Evolutionary conservation across 1,140 invertebrate species (phyloP).

Genomic region (Microplitis demolitor): DNA sequence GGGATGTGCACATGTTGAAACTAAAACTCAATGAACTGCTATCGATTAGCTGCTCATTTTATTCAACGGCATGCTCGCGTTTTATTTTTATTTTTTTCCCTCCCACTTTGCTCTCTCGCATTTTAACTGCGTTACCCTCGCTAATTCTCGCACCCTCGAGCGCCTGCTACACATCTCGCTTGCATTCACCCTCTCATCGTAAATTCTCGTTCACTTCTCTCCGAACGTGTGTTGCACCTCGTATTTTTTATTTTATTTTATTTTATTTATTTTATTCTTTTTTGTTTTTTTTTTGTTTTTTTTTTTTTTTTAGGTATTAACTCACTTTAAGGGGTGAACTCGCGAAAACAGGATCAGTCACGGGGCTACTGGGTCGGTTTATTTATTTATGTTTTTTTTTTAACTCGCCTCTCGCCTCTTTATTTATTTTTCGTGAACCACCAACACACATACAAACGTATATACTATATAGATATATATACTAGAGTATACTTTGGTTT

Average conservation of each 20-base stretch:
- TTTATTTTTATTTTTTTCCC: conserved; percentile 10
- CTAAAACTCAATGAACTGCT: conserved; percentile 57
- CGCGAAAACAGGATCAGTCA: background rate
- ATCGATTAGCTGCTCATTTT: conserved; percentile 57
- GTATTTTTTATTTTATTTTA: background rate
- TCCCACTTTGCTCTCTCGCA: conserved; percentile 12
- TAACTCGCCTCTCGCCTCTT: no score
- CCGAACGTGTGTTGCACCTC: background rate
- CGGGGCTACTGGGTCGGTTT: conserved; percentile 4
- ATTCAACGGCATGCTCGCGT: conserved; percentile 34
- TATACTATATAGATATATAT: no score
- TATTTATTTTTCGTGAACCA: no score
- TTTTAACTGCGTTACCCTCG: conserved; percentile 28
- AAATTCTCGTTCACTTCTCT: conserved; percentile 29
- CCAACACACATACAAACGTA: no score
- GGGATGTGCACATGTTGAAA: background rate
- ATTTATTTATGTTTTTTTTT: background rate
- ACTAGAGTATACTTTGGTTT: no score
- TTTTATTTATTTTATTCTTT: background rate
- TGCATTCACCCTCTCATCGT: background rate
- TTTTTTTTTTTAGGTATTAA: background rate
- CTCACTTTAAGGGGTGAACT: background rate
- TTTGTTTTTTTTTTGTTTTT: no score
- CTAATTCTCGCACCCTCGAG: conserved; percentile 3
- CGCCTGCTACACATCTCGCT: background rate